Conservation (phyloP, 2,797 vertebrate genomes). For the Poliocrania exsul region DNA sequence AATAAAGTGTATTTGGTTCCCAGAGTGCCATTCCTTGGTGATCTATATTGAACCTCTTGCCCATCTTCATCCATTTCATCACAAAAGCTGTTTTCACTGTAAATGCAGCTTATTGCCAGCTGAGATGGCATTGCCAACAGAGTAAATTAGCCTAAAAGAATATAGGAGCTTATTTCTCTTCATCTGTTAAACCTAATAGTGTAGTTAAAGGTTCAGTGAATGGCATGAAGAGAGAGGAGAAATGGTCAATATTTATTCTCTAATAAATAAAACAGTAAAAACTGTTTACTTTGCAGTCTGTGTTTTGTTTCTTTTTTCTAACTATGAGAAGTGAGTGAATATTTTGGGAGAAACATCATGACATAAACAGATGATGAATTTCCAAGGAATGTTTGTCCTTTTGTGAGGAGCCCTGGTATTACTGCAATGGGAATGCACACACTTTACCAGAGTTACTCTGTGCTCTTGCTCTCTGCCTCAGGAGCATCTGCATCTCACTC, state of each 20-base stretch:
- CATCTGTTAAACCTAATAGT: not conserved
- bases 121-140: not conserved
- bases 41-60: not conserved
- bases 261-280: not conserved
- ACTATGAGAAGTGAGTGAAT: not conserved
- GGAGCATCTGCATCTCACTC: not conserved
- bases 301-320: not conserved
- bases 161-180: not conserved
- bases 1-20: not conserved
- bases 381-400: not conserved
- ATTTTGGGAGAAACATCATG: not conserved
- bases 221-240: not conserved
- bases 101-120: not conserved
- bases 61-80: not conserved
- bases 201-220: not conserved
- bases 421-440: not conserved
- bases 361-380: not conserved
- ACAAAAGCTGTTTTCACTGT: not conserved
- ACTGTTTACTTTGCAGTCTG: not conserved
- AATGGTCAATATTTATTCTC: not conserved
- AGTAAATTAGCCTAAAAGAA: not conserved
- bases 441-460: too few species aligned
- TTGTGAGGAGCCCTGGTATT: not conserved
- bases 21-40: not conserved
- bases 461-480: not conserved